These are phyloP conservation scores for Sipha maydis DNA, from an alignment of 2,888 invertebrate genomes.

Conservation along the genomic window DNA sequence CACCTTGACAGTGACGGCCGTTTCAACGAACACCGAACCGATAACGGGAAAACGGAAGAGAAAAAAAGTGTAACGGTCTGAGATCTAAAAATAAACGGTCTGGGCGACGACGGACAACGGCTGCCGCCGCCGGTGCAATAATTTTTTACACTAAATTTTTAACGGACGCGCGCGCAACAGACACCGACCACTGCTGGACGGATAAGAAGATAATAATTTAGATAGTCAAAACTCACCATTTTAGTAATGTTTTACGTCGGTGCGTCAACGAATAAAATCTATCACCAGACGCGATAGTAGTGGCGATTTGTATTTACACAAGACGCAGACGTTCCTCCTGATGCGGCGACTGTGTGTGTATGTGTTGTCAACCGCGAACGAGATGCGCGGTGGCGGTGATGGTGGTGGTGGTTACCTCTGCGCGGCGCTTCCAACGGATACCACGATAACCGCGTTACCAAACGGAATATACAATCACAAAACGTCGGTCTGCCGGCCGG, in stretches of 20 bases:
- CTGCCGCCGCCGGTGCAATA: constrained; percentile 13
- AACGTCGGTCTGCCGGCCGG: constrained; percentile 18
- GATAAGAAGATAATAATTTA: neutral
- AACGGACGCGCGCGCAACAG: neutral
- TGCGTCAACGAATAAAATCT: constrained; percentile 11
- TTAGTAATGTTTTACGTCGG: neutral
- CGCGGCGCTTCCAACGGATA: constrained; percentile 57
- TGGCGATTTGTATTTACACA: neutral
- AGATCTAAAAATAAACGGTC: constrained; percentile 52
- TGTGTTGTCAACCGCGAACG: constrained; percentile 3
- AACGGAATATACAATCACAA: neutral
- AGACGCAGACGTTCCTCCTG: constrained; percentile 23
- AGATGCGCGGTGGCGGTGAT: neutral
- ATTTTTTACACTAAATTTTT: neutral
- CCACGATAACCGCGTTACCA: constrained; percentile 53
- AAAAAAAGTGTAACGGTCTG: constrained; percentile 16
- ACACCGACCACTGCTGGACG: neutral
- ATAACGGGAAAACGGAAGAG: constrained; percentile 22
- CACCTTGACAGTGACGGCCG: neutral
- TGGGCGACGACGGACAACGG: constrained; percentile 8
- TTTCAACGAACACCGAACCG: neutral
- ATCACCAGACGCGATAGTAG: constrained; percentile 7
- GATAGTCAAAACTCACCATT: constrained; percentile 22
- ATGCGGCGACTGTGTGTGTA: constrained; percentile 40
- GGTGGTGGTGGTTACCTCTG: neutral